Conservation (phyloP, 2,888 invertebrate genomes). For the Entomobrya proxima region DNA sequence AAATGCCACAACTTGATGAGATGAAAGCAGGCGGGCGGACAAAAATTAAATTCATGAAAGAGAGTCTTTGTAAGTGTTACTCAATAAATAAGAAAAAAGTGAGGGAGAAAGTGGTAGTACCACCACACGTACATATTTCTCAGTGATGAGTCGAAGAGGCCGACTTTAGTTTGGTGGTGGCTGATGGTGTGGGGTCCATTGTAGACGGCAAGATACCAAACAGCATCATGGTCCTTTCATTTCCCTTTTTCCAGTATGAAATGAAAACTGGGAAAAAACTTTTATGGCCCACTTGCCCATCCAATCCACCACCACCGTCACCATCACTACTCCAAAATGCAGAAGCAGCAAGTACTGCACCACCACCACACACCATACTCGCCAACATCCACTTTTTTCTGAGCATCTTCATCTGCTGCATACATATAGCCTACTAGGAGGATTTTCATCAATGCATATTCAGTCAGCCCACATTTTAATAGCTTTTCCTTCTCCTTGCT, state of each 20-base stretch:
- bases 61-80: too few relatives aligned
- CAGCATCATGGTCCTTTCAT: background rate
- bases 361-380: background rate
- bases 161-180: conserved; percentile 20
- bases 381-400: background rate
- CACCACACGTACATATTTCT: background rate
- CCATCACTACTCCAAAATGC: conserved; percentile 25
- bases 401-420: conserved; percentile 37
- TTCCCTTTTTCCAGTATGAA: conserved; percentile 17
- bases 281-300: conserved; percentile 49
- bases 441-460: conserved; percentile 41
- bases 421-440: conserved; percentile 42
- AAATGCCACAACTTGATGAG: too few relatives aligned
- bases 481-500: conserved; percentile 30
- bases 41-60: background rate
- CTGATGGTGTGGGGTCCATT: conserved; percentile 31
- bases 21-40: background rate
- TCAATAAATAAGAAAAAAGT: background rate
- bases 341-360: background rate
- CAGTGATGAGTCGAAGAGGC: too few relatives aligned
- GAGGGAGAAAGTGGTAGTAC: background rate
- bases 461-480: conserved; percentile 44
- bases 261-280: conserved; percentile 45
- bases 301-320: conserved; percentile 20
- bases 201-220: background rate